Evolutionary conservation across 2,797 vertebrate species (phyloP), one percentile per base, ranked within the genome.

Genomic region (Lacerta bilineata): DNA sequence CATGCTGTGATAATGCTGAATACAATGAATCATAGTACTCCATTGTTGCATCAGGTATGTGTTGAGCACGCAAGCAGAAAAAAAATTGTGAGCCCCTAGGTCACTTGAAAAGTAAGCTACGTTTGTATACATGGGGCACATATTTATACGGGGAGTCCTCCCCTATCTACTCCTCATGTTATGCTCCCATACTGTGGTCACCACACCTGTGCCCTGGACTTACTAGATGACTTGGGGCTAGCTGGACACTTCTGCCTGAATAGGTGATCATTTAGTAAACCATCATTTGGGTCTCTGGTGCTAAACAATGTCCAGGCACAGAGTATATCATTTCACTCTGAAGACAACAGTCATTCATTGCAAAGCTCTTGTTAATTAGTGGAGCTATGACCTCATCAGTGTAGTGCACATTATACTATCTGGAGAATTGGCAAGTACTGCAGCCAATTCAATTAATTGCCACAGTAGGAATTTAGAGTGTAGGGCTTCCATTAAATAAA

Each of bases 361-460:
- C 64, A 66, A 64, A 64, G 50, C n/a, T 27, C 36, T n/a, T 27
- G 27, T 66, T 78, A 78, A 64, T 86, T 86, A 33, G 61, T 69
- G n/a, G n/a, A 86, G 33, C 43, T 78, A 86, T 68, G 84, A 39
- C 18, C 59, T 86, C 61, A 36, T 46, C 23, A 61, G 18, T 46
- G 41, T 61, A 68, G 17, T 43, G 27, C 50, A 43, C 5, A 2
- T 33, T 61, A 33, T 36, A 55, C 13, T 84, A 74, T 36, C 43
- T 50, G 29, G 61, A 86, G 29, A 33, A 46, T 27, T 86, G 41
- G 84, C 41, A 86, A 78, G 33, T 68, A 78, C 0, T n/a, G 46
- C 20, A 50, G 41, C 41, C 39, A 86, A 9, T 66, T 77, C 36
- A 33, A 25, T 78, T 78, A 78, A 68, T 43, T 39, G 23, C 23